Evolutionary conservation across 2,113 vertebrate genomes (phyloP), one percentile per base, ranked within the genome.

Genomic region (Asarcornis scutulata): DNA sequence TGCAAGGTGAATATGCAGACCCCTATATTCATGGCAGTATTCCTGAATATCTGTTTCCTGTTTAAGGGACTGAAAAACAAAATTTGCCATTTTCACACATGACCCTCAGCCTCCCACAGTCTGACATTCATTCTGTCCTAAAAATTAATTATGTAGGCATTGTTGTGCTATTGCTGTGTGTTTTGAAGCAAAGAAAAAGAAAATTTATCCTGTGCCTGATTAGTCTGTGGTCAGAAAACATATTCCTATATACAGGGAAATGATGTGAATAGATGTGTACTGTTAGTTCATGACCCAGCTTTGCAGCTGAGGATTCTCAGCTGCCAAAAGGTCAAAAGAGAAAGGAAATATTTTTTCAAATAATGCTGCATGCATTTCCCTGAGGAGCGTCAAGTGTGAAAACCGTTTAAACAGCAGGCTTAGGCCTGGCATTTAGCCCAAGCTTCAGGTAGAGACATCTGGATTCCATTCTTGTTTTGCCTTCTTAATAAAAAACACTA

Each of bases 341-440:
- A 95, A 93, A 95, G 92, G 92, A 97, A 97, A 96, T 94, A 94
- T 97, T 96, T 97, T 97, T 95, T 93, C 88, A 93, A 93, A 96
- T 96, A 91, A 85, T 81, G 75, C 71, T 96, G 91, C 42, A 10
- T 32, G 88, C 95, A 18, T 93, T 93, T 95, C 97, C 95, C 96
- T 29, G 59, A 91, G 89, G 87, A 95, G 73, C 93, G 91, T n/a
- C 97, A 91, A 96, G 86, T 96, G 97, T 92, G 95, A 97, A 97
- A 97, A 96, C 92, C 92, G 96, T 98, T 98, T 98, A 98, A 97
- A 97, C 95, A 97, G 97, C 97, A 97, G 97, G 94, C 97, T 95
- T 83, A 95, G 5, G 85, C 60, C 95, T 97, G 98, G 98, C 97
- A 9, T 3, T 29, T 31, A 8, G 95, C 95, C 97, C 63, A 1